phyloP scores from a whole-genome alignment of 35 echinoderm and acorn worm genomes.

The Apostichopus californicus region DNA sequence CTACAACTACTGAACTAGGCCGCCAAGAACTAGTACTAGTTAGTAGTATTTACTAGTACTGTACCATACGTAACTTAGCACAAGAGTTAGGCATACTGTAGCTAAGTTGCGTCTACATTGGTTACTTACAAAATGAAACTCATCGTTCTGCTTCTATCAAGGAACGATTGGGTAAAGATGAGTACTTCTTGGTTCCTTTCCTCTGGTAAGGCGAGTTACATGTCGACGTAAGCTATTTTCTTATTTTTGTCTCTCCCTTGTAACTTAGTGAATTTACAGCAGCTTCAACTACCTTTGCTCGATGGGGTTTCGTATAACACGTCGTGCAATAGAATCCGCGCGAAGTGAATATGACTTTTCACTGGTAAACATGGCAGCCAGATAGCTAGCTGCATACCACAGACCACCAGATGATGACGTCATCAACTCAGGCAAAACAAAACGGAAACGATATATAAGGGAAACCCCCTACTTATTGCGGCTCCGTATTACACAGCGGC shows the following conservation, averaged over 20 bases:
- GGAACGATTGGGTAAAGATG: background rate
- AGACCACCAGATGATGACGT: background rate
- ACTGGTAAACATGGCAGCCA: no score
- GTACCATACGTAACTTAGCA: no score
- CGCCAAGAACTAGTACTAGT: no score
- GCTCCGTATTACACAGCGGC: no score
- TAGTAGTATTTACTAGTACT: no score
- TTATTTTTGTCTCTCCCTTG: background rate
- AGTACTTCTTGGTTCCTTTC: background rate
- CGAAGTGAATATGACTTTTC: no score
- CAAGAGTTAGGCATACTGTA: no score
- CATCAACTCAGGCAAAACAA: background rate
- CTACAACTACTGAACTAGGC: no score
- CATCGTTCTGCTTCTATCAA: background rate
- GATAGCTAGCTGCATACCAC: background rate
- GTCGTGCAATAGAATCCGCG: no score
- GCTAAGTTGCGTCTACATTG: background rate
- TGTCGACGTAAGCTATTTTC: background rate
- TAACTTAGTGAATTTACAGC: no score
- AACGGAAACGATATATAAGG: background rate
- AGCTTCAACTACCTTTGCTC: no score
- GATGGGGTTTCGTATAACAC: no score
- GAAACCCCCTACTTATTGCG: background rate
- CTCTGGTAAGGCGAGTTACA: background rate
- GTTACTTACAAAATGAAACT: conserved; percentile 5